A percentile compares a stretch with the other conserved stretches of the same genome.
phyloP scores from a whole-genome alignment of 2,888 invertebrate genomes.

The Arenicola marina region DNA sequence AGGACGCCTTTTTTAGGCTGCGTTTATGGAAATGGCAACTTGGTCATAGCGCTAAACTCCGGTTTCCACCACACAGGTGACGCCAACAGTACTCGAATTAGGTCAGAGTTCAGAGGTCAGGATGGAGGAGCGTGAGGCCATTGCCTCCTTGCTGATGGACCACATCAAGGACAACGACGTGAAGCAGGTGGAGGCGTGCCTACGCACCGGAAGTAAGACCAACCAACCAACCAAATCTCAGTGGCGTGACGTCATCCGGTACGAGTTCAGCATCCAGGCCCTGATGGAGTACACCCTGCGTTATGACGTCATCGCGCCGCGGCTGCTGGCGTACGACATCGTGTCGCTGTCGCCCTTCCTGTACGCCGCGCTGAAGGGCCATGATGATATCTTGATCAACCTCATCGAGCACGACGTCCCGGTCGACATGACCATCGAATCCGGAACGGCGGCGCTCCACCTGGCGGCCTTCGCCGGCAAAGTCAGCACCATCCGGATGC shows the following conservation, averaged over 20 bases:
- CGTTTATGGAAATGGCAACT: no score
- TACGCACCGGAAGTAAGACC: no score
- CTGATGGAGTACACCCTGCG: background rate
- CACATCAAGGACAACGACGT: background rate
- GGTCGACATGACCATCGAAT: conserved; percentile 19
- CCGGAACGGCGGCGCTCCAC: conserved; percentile 31
- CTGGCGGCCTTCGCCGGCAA: conserved; percentile 33
- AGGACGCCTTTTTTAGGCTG: no score
- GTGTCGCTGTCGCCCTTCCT: conserved; percentile 27
- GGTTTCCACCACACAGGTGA: no score
- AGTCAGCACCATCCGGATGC: conserved; percentile 18
- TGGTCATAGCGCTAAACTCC: no score
- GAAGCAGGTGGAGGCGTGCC: background rate
- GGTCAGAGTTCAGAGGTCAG: no score
- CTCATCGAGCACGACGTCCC: conserved; percentile 23
- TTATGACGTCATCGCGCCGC: background rate
- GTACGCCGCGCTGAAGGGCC: conserved; percentile 31
- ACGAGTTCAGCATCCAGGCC: background rate
- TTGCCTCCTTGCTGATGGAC: background rate
- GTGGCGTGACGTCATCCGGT: background rate
- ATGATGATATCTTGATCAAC: conserved; percentile 14
- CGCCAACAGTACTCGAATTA: no score
- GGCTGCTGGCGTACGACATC: conserved; percentile 30
- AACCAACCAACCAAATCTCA: background rate
- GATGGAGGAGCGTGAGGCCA: conserved; percentile 3